Conservation (phyloP, 2,113 vertebrate species). For the Caracal caracal region DNA sequence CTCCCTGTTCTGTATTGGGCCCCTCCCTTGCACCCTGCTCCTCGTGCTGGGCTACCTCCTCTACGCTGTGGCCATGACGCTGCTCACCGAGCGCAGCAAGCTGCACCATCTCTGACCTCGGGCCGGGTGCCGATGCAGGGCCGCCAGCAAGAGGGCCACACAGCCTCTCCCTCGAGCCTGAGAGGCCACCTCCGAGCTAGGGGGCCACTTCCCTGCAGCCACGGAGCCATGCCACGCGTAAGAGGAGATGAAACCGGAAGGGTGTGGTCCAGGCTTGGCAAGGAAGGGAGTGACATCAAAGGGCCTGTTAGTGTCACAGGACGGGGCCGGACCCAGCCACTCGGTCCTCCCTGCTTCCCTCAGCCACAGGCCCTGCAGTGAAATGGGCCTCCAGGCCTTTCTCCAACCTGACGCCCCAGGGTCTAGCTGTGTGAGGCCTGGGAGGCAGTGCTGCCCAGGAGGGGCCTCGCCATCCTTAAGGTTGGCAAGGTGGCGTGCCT, state of each 20-base stretch:
- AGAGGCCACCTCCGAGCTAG: background rate
- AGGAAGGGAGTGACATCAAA: background rate
- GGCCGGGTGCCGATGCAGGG: fast-evolving
- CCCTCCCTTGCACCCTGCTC: constrained; percentile 86
- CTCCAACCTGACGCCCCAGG: background rate
- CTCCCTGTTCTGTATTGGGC: constrained; percentile 87
- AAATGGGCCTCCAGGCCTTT: background rate
- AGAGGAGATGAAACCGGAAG: background rate
- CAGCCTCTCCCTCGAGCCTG: background rate
- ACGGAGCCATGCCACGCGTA: background rate
- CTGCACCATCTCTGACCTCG: constrained; percentile 83
- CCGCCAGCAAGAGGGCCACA: fast-evolving
- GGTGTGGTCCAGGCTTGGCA: background rate
- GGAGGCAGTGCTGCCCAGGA: fast-evolving
- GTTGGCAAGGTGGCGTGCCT: background rate
- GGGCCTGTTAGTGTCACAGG: background rate
- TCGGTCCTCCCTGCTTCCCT: too few species aligned
- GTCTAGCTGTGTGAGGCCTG: background rate
- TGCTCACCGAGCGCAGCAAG: constrained; percentile 88
- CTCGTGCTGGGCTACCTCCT: constrained; percentile 85
- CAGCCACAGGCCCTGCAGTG: background rate
- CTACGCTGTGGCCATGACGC: constrained; percentile 87
- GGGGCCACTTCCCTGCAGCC: background rate
- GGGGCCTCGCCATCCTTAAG: background rate
- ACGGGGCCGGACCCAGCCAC: fast-evolving